Evolutionary conservation across 2,113 vertebrate genomes (phyloP), one percentile per base, ranked within the genome.

Genomic region (Tyrannus savana): DNA sequence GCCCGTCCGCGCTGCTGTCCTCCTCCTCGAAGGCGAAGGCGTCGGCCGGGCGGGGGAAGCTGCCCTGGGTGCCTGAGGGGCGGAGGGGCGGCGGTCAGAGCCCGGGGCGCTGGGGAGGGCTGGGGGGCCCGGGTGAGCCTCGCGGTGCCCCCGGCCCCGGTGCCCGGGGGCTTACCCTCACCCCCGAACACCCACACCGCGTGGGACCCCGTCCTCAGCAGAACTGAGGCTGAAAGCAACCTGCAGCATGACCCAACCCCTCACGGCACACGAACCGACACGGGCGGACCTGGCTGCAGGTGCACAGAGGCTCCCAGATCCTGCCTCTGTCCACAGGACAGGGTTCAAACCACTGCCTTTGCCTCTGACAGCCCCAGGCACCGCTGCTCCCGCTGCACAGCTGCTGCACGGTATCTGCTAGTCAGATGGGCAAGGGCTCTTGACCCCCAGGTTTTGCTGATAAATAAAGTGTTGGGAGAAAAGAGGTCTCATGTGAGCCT

Each of bases 1-100:
- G 97, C 76, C 98, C 98, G 58, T 99, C 99, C 2, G 98, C 99
- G 98, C 99, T 99, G 98, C 99, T 99, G 97, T 99, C 99, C 96
- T 99, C 99, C 93, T 99, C 99, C 94, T 99, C 99, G 75, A 99
- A 99, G 31, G 98, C 98, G 62, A 99, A 99, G 0, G 99, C 98
- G 52, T 99, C 99, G 9, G 98, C 96, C 6, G 99, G 94, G 96
- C 99, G 99, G 6, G 98, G 98, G 97, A 99, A 99, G 95, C 97
- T 98, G 63, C 97, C 98, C 92, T 99, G 98, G 79, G 98, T 98
- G 72, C 99, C 99, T 94, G 64, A 58, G 35, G 84, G 22, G 6
- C 88, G 76, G 88, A 68, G 73, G n/a, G 84, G 41, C 1, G 5
- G 6, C 0, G 21, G 35, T 95, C 75, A 87, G 59, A 7, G 39